phyloP scores from a whole-genome alignment of 2,888 invertebrate species.

The Synanthedon andrenaeformis region DNA sequence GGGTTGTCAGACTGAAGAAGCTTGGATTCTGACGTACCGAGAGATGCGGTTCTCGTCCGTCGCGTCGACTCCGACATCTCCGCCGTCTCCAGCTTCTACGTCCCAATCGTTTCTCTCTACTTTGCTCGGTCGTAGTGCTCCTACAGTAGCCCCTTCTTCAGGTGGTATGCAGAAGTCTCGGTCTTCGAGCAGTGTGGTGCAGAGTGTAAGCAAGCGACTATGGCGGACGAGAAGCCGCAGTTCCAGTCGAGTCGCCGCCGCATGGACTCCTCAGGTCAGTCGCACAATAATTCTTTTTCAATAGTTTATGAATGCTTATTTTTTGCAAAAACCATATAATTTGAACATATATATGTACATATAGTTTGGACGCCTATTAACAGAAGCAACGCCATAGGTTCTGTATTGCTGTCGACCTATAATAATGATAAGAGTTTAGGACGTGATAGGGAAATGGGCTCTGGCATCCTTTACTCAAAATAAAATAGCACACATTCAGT shows the following conservation, averaged over 20 bases:
- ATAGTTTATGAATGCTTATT: neutral
- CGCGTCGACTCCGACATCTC: slow-evolving; percentile 63
- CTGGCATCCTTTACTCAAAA: too few species aligned
- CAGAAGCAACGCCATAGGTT: too few species aligned
- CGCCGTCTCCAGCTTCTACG: slow-evolving; percentile 52
- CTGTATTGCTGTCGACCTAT: neutral
- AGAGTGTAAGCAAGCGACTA: slow-evolving; percentile 86
- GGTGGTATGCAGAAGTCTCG: slow-evolving; percentile 92
- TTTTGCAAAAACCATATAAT: too few species aligned
- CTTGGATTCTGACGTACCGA: slow-evolving; percentile 74
- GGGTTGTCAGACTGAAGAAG: slow-evolving; percentile 82
- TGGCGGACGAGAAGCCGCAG: slow-evolving; percentile 88
- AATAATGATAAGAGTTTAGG: too few species aligned
- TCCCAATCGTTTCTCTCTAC: slow-evolving; percentile 57
- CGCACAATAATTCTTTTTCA: slow-evolving; percentile 22
- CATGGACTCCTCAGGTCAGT: slow-evolving; percentile 91
- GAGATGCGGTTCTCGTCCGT: slow-evolving; percentile 46
- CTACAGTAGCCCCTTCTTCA: slow-evolving; percentile 49
- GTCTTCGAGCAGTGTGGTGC: slow-evolving; percentile 88
- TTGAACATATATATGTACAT: too few species aligned
- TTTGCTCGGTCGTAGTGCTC: slow-evolving; percentile 44
- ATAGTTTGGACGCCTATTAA: too few species aligned
- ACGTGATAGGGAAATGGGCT: too few species aligned
- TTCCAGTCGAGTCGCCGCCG: slow-evolving; percentile 75
- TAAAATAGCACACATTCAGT: too few species aligned